Evolutionary conservation across 2,113 vertebrate genomes (phyloP), one percentile per base, ranked within the genome.

Genomic region (Anthoscopus minutus): DNA sequence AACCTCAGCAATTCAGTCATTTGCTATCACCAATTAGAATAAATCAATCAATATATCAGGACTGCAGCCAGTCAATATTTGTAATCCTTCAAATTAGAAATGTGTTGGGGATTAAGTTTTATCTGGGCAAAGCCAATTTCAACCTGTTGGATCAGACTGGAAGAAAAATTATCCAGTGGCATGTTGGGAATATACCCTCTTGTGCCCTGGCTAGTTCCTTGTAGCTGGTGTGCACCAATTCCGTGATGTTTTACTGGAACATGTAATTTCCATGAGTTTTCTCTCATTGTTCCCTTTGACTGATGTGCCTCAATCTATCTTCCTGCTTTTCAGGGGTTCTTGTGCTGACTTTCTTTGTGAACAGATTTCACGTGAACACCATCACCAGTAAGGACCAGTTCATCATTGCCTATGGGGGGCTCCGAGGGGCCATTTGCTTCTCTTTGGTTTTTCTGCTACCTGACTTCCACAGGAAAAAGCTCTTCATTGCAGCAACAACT

Each of bases 401-500:
- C 96, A 99, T 98, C 91, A 98, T 98, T 3, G 98, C 98, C 4
- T 99, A 98, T 0, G 98, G 98, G 15, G 98, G 98, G 25, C 96
- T 98, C 40, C 96, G 98, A 38, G 98, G 98, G 22, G 98, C 98
- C 53, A 98, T 99, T 92, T 98, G 98, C 51, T 98, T 99, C 96
- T 98, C 98, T 11, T 88, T 98, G 78, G 98, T 98, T 65, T 98
- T 98, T 90, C 94, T 98, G 79, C 98, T 98, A 7, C 98, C 98
- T 4, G 98, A 98, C 48, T 99, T 98, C 48, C 98, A 91, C 37
- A 98, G 98, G 82, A 99, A 99, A 92, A 98, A 98, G 64, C 98
- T 99, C 69, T 98, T 99, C 96, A 98, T 98, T 73, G 98, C 98
- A 30, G 98, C 98, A 22, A 98, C 98, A 28, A 99, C 98, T 4